phyloP scores from a whole-genome alignment of 1,140 invertebrate species.

The Eurosta solidaginis region DNA sequence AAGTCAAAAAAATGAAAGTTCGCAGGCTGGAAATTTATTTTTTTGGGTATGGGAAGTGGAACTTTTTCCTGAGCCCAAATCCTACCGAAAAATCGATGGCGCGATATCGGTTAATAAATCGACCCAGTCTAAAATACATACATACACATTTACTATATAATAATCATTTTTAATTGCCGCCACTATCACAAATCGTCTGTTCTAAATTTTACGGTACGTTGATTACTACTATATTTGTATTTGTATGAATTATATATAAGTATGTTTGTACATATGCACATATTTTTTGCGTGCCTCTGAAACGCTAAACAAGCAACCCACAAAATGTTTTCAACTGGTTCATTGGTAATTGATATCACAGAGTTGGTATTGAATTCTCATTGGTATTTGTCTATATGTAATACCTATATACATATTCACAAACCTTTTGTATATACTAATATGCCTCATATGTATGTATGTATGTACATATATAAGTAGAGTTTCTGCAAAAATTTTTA shows the following conservation, averaged over 20 bases:
- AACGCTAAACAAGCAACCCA: slow-evolving; percentile 4
- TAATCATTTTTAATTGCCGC: slow-evolving; percentile 17
- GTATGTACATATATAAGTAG: neutral
- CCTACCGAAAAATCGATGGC: too few relatives aligned
- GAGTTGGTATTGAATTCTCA: slow-evolving; percentile 6
- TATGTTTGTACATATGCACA: neutral
- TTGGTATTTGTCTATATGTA: neutral
- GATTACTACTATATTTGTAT: neutral
- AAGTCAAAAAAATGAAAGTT: too few relatives aligned
- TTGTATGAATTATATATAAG: too few relatives aligned
- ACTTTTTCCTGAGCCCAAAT: too few relatives aligned
- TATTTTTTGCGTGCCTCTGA: neutral
- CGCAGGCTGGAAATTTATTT: too few relatives aligned
- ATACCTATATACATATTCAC: neutral
- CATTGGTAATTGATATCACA: slow-evolving; percentile 14
- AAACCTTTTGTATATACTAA: neutral
- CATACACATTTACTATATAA: neutral
- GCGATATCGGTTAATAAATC: too few relatives aligned
- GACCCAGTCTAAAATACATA: neutral
- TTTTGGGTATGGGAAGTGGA: too few relatives aligned
- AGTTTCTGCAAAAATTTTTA: neutral
- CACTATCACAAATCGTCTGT: neutral
- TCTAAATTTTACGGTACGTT: slow-evolving; percentile 4
- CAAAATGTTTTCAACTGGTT: slow-evolving; percentile 26
- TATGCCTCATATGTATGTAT: neutral